Conservation (phyloP, 2,797 vertebrate species). For the Momotus momota region DNA sequence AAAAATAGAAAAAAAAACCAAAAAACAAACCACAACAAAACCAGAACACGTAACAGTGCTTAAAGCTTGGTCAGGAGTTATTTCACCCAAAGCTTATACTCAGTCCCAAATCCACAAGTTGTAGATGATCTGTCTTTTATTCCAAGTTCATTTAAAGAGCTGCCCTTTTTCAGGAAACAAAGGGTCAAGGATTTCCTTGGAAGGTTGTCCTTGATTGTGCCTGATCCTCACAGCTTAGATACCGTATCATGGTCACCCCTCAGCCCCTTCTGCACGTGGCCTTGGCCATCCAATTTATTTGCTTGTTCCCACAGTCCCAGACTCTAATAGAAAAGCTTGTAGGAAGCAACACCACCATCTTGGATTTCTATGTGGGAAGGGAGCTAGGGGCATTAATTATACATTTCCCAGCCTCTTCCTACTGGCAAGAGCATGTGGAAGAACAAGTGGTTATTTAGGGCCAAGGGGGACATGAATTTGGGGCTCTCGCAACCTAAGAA, state of each 20-base stretch:
- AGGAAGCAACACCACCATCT: background rate
- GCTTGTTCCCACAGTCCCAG: background rate
- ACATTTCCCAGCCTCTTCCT: conserved; percentile 6
- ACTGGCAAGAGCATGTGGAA: conserved; percentile 8
- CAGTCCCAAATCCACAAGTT: background rate
- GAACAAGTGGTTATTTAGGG: background rate
- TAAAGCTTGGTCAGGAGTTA: background rate
- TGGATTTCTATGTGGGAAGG: conserved; percentile 10
- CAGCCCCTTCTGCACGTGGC: accelerated
- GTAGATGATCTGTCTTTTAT: background rate
- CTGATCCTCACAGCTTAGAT: background rate
- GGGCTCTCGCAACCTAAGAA: background rate
- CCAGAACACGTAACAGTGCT: background rate
- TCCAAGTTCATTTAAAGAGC: background rate
- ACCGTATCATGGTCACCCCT: background rate
- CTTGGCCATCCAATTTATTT: background rate
- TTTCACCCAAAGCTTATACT: background rate
- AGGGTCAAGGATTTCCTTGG: background rate
- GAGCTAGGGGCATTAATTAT: conserved; percentile 3
- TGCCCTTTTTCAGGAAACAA: background rate
- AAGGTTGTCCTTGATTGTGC: background rate
- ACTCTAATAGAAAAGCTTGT: background rate
- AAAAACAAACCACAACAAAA: no score
- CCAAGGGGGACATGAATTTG: background rate
- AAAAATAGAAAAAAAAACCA: no score